phyloP scores from a whole-genome alignment of 2,797 vertebrate species.

The Acipenser oxyrinchus region DNA sequence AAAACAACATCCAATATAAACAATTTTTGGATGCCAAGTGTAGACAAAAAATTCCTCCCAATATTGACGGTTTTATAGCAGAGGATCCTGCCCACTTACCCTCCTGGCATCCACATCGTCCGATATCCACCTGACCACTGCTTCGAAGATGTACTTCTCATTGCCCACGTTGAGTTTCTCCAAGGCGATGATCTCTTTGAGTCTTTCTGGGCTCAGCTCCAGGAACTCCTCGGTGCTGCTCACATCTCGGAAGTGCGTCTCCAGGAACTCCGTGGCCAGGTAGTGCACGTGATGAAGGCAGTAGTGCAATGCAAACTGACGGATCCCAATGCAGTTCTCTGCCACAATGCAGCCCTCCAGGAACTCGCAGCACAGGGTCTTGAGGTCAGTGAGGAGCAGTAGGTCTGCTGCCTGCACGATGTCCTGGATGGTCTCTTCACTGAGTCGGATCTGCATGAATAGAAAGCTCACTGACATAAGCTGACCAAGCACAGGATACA shows the following conservation, averaged over 20 bases:
- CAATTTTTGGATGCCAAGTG: too few relatives aligned
- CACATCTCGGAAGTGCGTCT: constrained; percentile 93
- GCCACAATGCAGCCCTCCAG: constrained; percentile 90
- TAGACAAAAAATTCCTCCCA: too few relatives aligned
- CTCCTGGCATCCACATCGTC: constrained; percentile 81
- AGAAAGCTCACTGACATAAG: background rate
- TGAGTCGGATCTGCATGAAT: constrained; percentile 73
- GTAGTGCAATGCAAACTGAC: constrained; percentile 91
- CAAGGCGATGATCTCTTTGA: constrained; percentile 84
- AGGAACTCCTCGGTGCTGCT: constrained; percentile 83
- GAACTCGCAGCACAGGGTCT: constrained; percentile 93
- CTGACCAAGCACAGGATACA: background rate
- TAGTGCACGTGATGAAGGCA: constrained; percentile 89
- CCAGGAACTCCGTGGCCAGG: constrained; percentile 87
- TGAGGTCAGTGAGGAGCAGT: constrained; percentile 89
- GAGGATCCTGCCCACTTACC: constrained; percentile 47
- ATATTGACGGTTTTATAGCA: too few relatives aligned
- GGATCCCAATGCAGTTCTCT: constrained; percentile 95
- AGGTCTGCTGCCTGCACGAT: constrained; percentile 94
- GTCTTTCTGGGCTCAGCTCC: constrained; percentile 75
- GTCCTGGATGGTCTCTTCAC: constrained; percentile 95
- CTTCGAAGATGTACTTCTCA: constrained; percentile 88
- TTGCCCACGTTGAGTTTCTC: constrained; percentile 97
- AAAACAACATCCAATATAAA: too few relatives aligned
- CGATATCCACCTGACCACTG: constrained; percentile 83